These are phyloP conservation scores for Takifugu ocellatus DNA, from an alignment of 2,797 vertebrate species.

Conservation along the genomic window DNA sequence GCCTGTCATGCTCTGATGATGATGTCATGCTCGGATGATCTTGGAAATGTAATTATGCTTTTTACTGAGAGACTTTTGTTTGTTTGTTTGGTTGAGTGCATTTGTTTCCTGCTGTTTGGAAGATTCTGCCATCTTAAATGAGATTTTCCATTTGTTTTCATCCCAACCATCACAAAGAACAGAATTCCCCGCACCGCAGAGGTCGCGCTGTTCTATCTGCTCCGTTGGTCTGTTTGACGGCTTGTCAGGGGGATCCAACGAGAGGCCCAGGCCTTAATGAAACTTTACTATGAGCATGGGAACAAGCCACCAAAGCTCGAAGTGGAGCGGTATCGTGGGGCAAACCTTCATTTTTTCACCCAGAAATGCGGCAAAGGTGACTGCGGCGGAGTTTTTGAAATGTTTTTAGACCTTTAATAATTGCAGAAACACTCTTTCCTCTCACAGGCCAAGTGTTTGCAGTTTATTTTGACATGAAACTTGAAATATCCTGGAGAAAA, in stretches of 20 bases:
- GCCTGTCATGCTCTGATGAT: constrained; percentile 19
- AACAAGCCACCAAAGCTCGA: neutral
- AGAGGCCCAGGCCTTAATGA: neutral
- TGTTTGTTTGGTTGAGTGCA: constrained; percentile 2
- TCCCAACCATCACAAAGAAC: neutral
- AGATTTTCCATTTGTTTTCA: neutral
- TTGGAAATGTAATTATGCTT: constrained; percentile 17
- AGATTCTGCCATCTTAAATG: constrained; percentile 2
- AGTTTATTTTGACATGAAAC: too few relatives aligned
- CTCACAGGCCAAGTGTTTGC: too few relatives aligned
- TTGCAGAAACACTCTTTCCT: too few relatives aligned
- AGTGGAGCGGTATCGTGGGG: neutral
- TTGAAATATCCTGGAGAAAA: too few relatives aligned
- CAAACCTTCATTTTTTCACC: neutral
- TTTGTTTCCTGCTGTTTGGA: constrained; percentile 4
- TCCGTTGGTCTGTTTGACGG: neutral
- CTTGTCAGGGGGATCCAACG: neutral
- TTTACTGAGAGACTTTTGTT: constrained; percentile 6
- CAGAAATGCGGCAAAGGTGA: too few relatives aligned
- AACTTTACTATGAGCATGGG: neutral
- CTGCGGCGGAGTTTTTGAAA: too few relatives aligned
- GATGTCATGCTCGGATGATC: constrained; percentile 27
- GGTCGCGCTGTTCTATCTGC: neutral
- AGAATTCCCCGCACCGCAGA: neutral
- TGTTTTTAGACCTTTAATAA: too few relatives aligned